Conservation (phyloP, 2,888 invertebrate genomes). For the Brachylomia viminalis region DNA sequence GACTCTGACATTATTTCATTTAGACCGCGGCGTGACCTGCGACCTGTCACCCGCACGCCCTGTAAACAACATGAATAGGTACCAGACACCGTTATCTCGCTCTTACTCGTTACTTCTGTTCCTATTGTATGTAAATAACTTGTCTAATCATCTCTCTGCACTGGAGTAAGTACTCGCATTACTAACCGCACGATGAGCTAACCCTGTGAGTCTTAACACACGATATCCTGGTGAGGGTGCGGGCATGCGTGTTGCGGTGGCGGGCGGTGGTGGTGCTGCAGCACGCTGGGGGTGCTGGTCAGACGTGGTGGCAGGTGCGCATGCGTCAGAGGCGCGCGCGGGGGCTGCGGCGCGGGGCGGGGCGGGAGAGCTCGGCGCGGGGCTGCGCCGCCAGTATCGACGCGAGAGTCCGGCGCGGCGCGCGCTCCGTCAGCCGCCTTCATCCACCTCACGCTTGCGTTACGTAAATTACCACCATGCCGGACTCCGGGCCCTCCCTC, state of each 20-base stretch:
- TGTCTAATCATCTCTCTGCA: conserved; percentile 35
- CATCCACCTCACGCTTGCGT: conserved; percentile 76
- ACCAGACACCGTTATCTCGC: conserved; percentile 54
- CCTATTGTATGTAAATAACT: conserved; percentile 39
- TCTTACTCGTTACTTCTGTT: conserved; percentile 40
- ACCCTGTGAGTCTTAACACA: conserved; percentile 46
- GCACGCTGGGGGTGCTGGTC: conserved; percentile 55
- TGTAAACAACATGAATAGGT: conserved; percentile 51
- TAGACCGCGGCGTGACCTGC: conserved; percentile 45
- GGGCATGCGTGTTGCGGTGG: conserved; percentile 40
- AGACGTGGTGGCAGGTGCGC: conserved; percentile 49
- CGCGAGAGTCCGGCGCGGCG: conserved; percentile 90
- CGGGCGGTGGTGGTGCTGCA: conserved; percentile 56
- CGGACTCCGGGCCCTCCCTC: conserved; percentile 87
- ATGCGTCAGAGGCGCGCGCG: conserved; percentile 64
- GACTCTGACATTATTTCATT: conserved; percentile 51
- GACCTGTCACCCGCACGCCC: conserved; percentile 30
- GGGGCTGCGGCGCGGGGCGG: conserved; percentile 65
- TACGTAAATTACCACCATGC: conserved; percentile 89
- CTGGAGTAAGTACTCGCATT: conserved; percentile 15
- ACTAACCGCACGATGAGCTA: conserved; percentile 58
- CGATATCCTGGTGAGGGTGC: conserved; percentile 41
- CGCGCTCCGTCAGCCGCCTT: conserved; percentile 86
- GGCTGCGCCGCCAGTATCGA: conserved; percentile 88
- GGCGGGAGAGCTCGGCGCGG: conserved; percentile 75